Conservation (phyloP, 2,797 vertebrate species). For the Phataginus tetradactyla region DNA sequence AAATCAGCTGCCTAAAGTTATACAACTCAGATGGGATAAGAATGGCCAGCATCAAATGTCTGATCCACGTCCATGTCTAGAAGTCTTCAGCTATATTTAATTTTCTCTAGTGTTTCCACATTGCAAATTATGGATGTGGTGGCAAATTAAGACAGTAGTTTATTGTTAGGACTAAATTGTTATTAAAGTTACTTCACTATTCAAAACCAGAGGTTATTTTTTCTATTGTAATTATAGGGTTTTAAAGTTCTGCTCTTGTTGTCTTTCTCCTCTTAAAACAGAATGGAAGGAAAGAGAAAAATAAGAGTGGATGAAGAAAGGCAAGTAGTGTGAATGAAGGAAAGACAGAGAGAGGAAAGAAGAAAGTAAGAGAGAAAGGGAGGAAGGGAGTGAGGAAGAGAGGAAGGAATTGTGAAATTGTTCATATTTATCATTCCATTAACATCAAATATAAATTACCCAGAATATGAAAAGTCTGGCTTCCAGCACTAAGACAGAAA, state of each 20-base stretch:
- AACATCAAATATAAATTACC: neutral
- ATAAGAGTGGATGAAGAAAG: neutral
- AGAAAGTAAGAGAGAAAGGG: too few species aligned
- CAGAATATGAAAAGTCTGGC: neutral
- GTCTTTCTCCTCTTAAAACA: neutral
- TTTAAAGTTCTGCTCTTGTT: neutral
- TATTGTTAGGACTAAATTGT: neutral
- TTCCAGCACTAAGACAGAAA: neutral
- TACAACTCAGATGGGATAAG: neutral
- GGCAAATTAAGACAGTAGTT: neutral
- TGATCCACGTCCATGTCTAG: neutral
- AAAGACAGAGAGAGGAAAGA: neutral
- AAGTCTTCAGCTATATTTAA: neutral
- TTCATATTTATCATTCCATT: neutral
- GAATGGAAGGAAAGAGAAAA: neutral
- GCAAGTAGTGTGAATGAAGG: too few species aligned
- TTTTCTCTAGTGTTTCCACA: neutral
- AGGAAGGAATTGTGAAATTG: neutral
- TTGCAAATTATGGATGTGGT: neutral
- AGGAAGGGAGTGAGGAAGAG: neutral
- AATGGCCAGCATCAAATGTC: neutral
- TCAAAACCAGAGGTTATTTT: neutral
- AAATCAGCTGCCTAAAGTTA: neutral
- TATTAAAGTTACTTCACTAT: neutral
- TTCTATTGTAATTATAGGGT: neutral